A percentile compares a stretch with the other conserved stretches of the same genome.
Evolutionary conservation across 1,140 invertebrate genomes (phyloP).

Genomic region (Drosophila teissieri): DNA sequence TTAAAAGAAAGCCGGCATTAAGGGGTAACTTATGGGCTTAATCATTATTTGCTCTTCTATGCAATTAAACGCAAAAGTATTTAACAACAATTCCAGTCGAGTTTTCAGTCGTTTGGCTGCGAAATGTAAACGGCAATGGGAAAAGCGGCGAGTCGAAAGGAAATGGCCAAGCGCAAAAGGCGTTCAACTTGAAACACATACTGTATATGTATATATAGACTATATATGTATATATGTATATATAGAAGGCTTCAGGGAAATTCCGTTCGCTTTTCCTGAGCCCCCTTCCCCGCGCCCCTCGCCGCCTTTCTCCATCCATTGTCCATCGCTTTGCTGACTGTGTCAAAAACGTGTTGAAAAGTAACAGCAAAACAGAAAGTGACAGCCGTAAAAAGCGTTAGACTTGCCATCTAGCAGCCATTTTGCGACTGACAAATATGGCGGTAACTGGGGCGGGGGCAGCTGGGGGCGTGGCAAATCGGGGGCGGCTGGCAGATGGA

Average conservation of each 20-base stretch:
- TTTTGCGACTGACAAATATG: constrained; percentile 67
- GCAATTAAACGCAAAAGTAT: constrained; percentile 52
- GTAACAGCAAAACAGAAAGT: constrained; percentile 52
- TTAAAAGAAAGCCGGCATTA: not conserved
- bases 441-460: not conserved
- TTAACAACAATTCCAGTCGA: constrained; percentile 52
- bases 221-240: constrained; percentile 7
- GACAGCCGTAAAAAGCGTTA: constrained; percentile 45
- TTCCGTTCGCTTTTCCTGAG: not conserved
- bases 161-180: constrained; percentile 43
- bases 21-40: constrained; percentile 1
- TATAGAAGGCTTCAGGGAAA: constrained; percentile 5
- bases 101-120: constrained; percentile 34
- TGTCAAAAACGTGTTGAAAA: constrained; percentile 68
- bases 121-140: constrained; percentile 36
- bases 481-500: constrained; percentile 2
- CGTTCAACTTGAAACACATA: constrained; percentile 52
- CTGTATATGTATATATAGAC: not conserved
- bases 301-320: constrained; percentile 6
- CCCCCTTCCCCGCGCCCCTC: not conserved
- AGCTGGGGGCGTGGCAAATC: constrained; percentile 1
- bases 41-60: not conserved
- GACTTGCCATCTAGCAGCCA: constrained; percentile 47
- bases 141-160: constrained; percentile 41
- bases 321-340: constrained; percentile 49